Percentiles rank a stretch among this genome's conserved stretches.
Conservation (phyloP, 1,140 invertebrate genomes). For the Phocides pigmalion region DNA sequence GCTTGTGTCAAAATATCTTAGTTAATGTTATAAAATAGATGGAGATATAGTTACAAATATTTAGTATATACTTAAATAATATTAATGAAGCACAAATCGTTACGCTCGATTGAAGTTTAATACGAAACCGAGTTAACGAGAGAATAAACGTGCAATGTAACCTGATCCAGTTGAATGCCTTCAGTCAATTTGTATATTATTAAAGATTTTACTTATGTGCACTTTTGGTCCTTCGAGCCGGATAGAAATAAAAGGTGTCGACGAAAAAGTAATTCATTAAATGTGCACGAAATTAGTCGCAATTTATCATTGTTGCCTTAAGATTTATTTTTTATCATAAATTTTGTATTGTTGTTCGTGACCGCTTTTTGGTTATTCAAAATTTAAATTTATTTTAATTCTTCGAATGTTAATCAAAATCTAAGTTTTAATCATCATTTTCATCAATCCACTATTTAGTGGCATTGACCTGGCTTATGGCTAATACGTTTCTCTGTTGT, state of each 20-base stretch:
- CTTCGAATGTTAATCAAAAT: too few relatives aligned
- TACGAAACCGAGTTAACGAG: background rate
- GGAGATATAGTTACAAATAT: background rate
- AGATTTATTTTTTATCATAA: background rate
- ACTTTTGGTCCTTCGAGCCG: background rate
- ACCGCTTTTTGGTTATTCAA: background rate
- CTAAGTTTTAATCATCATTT: too few relatives aligned
- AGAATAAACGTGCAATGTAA: background rate
- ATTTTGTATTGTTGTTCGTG: background rate
- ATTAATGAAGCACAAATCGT: background rate
- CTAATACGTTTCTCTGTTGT: too few relatives aligned
- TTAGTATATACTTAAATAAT: background rate
- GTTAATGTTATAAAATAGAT: too few relatives aligned
- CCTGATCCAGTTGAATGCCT: background rate
- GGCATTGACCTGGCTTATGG: too few relatives aligned
- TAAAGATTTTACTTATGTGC: background rate
- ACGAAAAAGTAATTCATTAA: too few relatives aligned
- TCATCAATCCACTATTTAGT: too few relatives aligned
- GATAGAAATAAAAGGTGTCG: background rate
- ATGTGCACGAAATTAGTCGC: background rate
- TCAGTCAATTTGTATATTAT: background rate
- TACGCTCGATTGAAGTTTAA: background rate
- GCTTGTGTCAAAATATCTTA: too few relatives aligned
- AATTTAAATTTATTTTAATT: too few relatives aligned
- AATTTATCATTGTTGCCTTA: background rate